Evolutionary conservation across 2,888 invertebrate species (phyloP), one percentile per base, ranked within the genome.

Genomic region (Aleiodes leptofemur): DNA sequence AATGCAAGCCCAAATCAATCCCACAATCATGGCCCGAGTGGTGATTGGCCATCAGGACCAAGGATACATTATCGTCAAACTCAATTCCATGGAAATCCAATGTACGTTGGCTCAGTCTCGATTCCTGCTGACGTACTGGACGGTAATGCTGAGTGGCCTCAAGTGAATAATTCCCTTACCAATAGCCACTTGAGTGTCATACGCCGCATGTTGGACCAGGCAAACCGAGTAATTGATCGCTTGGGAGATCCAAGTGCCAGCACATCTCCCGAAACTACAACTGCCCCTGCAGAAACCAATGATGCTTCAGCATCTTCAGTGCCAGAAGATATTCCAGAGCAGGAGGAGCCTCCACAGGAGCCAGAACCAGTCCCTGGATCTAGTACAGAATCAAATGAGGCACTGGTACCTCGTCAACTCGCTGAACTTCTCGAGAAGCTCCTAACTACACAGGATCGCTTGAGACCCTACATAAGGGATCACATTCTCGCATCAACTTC

Each of bases 381-480:
- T 9, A 48, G 50, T 50, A 16, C 56, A 80, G 59, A 81, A 80
- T 64, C 14, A 14, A 61, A n/a, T 55, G 84, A 83, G 53, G 85
- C 87, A 43, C 90, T 90, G 11, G 90, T 92, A 72, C 91, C 92
- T 43, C 86, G 89, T 34, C 91, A 91, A 82, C 90, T 94, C 90
- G 92, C 91, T 14, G 91, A 91, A 73, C 85, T 93, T 9, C 83
- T 94, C 79, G 91, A 91, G 50, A 90, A 91, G 79, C 87, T 93
- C 59, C 86, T 90, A 70, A 89, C 90, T 59, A 87, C 93, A 16
- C 92, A 94, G 81, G 85, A 87, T 50, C 91, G 95, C 76, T 90
- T 95, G 69, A 91, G 92, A 78, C 95, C 95, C 0, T 94, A 93
- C 83, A 88, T 95, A 82, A 91, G 91, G 79, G 94, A 94, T 85